A percentile compares a stretch with the other conserved stretches of the same genome.
phyloP scores from a whole-genome alignment of 2,797 vertebrate species.

The Melanogrammus aeglefinus region DNA sequence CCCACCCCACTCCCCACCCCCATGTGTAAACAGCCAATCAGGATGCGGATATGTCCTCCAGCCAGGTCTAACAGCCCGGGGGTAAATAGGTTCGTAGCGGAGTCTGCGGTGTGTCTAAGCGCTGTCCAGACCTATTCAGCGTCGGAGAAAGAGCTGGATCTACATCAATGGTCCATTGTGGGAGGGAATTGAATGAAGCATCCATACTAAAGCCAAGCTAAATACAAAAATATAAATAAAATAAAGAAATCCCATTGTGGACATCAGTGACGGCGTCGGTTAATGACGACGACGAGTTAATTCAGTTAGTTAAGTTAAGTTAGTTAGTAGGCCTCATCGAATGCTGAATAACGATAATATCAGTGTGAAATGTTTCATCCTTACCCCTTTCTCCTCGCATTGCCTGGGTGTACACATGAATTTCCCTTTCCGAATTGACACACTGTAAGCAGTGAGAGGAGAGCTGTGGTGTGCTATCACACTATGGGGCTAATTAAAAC shows the following conservation, averaged over 20 bases:
- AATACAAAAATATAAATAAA: slow-evolving; percentile 20
- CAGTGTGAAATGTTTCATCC: too few relatives aligned
- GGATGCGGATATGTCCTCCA: slow-evolving; percentile 25
- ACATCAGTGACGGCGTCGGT: too few relatives aligned
- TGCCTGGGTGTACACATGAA: too few relatives aligned
- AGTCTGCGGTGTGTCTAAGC: slow-evolving; percentile 43
- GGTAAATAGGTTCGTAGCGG: slow-evolving; percentile 40
- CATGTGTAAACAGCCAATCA: slow-evolving; percentile 35
- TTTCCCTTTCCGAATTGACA: too few relatives aligned
- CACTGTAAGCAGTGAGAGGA: too few relatives aligned
- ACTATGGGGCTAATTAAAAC: too few relatives aligned
- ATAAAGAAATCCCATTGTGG: background rate
- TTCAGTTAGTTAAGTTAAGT: too few relatives aligned
- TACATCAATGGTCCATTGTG: slow-evolving; percentile 55
- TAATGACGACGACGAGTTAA: too few relatives aligned
- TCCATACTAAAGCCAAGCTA: slow-evolving; percentile 44
- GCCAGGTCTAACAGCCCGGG: slow-evolving; percentile 38
- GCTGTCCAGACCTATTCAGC: slow-evolving; percentile 54
- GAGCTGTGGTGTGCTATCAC: too few relatives aligned
- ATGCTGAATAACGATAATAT: background rate
- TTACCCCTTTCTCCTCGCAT: too few relatives aligned
- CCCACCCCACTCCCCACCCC: slow-evolving; percentile 14
- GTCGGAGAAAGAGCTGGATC: slow-evolving; percentile 42
- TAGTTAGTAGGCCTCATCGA: background rate
- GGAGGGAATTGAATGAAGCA: slow-evolving; percentile 51